Conservation (phyloP, 2,888 invertebrate species). For the Cyclophora albipunctata region DNA sequence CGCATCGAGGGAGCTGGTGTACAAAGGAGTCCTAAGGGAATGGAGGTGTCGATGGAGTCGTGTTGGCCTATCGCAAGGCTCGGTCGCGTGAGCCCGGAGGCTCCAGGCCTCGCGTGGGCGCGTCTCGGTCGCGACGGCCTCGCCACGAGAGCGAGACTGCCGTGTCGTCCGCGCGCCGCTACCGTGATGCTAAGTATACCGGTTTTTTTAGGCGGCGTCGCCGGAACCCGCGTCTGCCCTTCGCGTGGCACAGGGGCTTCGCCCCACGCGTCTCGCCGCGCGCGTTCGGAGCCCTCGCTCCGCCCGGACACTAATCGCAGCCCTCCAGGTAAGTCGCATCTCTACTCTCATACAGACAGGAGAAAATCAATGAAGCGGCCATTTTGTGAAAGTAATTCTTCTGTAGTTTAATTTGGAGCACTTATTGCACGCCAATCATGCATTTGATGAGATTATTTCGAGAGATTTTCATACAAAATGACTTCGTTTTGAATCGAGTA, state of each 20-base stretch:
- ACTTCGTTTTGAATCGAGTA: too few relatives aligned
- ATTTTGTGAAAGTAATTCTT: constrained; percentile 49
- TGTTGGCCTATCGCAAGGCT: constrained; percentile 62
- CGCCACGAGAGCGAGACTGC: constrained; percentile 37
- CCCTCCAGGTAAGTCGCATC: constrained; percentile 54
- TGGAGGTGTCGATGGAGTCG: constrained; percentile 33
- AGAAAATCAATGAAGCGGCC: constrained; percentile 57
- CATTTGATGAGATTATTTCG: too few relatives aligned
- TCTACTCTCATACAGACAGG: constrained; percentile 47
- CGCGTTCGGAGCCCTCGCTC: constrained; percentile 73
- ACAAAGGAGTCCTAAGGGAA: constrained; percentile 17
- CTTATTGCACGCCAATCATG: too few relatives aligned
- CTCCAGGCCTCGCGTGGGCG: constrained; percentile 65
- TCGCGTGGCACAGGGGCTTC: constrained; percentile 60
- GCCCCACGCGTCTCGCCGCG: constrained; percentile 58
- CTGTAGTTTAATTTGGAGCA: constrained; percentile 6
- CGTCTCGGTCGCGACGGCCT: constrained; percentile 50
- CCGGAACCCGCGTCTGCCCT: constrained; percentile 58
- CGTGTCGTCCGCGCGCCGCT: constrained; percentile 46
- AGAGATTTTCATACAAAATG: too few relatives aligned
- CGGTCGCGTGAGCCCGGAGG: constrained; percentile 64
- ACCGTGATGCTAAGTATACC: constrained; percentile 61
- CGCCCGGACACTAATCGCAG: constrained; percentile 46
- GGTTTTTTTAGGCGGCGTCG: constrained; percentile 68
- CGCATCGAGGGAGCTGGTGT: constrained; percentile 24